Base-by-base conservation (phyloP, 2,888 invertebrate genomes). In the Cryptocephalus moraei region DNA sequence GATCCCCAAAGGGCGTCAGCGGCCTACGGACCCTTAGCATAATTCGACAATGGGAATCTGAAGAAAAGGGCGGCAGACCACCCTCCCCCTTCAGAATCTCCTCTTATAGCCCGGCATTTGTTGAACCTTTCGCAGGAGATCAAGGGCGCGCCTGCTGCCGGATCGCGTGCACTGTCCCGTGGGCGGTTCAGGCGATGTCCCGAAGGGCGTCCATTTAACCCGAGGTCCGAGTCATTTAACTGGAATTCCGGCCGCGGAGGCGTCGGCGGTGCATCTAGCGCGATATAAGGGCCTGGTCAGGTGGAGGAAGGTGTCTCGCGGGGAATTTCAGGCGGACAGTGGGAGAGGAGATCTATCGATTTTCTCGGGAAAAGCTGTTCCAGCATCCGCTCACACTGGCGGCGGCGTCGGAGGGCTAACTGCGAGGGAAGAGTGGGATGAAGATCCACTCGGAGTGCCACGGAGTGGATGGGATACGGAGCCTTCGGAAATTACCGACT, bases 51-150 rank as follows among this genome's bases (percentile, higher is more conserved):
- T 40, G 12, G 9, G 36, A 2, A 45, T 22, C 22, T 40, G 49
- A 34, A 46, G 48, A 48, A 43, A 51, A 52, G 54, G 56, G 57
- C 54, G 54, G 46, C 9, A 9, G 31, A 49, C 56, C 63, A 62
- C 62, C 62, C 61, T 45, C 47, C 46, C 50, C 55, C 49, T 48
- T 56, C 60, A 62, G 49, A 54, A 63, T 67, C 66, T 67, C 66
- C 68, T 68, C 60, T 68, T 69, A 65, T 67, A 68, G 46, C 66
- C 64, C 56, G 58, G 61, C 63, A 64, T 66, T 59, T 34, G 36
- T 36, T 36, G 12, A 36, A 41, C 42, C 43, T 33, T 39, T 36
- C 9, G n/a, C 14, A 12, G 31, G 36, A 14, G 39, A 36, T 36
- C 36, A 36, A 36, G 36, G 36, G 36, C 12, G 36, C 3, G 22